Evolutionary conservation across 2,888 invertebrate genomes (phyloP).

Genomic region (Tachina grossa): DNA sequence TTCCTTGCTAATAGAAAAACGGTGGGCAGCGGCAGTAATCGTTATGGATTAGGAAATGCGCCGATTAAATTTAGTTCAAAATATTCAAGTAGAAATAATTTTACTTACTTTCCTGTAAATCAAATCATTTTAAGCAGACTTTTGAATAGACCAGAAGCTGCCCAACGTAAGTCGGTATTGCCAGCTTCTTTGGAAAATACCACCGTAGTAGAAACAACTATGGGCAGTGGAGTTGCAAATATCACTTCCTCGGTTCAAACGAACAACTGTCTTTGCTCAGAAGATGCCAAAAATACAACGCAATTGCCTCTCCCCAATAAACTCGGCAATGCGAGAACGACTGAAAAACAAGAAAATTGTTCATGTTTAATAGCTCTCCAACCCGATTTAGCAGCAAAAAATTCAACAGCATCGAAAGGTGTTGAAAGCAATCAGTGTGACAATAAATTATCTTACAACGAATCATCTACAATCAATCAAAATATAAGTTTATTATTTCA

Average conservation of each 20-base stretch:
- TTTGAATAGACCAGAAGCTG: background rate
- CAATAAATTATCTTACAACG: background rate
- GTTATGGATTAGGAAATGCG: background rate
- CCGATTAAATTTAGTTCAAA: background rate
- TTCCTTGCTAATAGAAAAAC: background rate
- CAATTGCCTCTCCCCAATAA: background rate
- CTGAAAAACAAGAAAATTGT: background rate
- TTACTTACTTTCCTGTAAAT: background rate
- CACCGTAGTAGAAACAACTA: background rate
- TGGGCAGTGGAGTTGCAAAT: background rate
- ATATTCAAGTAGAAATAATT: background rate
- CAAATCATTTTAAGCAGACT: background rate
- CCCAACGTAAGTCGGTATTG: background rate
- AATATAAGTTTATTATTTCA: conserved; percentile 27
- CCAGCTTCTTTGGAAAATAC: background rate
- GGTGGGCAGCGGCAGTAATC: background rate
- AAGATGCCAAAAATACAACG: background rate
- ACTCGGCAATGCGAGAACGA: background rate
- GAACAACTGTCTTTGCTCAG: background rate
- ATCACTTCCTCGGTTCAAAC: too few relatives aligned
- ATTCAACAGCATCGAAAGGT: background rate
- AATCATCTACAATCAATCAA: background rate
- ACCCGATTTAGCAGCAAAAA: background rate
- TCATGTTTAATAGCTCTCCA: background rate
- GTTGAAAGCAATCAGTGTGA: background rate